A percentile compares a stretch with the other conserved stretches of the same genome.
These are phyloP conservation scores for Ditula angustiorana DNA, from an alignment of 2,888 invertebrate species.

Conservation along the genomic window DNA sequence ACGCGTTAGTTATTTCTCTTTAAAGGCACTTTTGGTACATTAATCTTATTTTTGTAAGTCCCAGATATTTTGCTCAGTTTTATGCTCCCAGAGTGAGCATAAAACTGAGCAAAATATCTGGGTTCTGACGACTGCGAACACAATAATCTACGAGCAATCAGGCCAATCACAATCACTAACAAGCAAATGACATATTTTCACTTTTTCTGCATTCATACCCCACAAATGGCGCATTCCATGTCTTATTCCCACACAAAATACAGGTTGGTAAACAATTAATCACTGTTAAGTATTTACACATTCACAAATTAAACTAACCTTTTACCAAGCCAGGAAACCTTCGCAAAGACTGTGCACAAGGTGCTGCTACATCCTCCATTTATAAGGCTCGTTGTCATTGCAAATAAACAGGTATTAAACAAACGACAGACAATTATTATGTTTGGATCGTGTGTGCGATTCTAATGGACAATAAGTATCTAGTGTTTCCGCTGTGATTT, in stretches of 20 bases:
- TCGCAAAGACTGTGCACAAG: slow-evolving; percentile 45
- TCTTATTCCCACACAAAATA: not conserved
- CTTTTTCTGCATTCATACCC: not conserved
- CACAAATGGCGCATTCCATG: not conserved
- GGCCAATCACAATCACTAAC: too few relatives aligned
- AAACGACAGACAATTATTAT: slow-evolving; percentile 60
- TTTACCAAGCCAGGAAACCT: not conserved
- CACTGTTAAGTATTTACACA: not conserved
- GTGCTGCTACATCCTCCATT: slow-evolving; percentile 48
- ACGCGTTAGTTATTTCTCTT: too few relatives aligned
- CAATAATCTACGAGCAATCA: too few relatives aligned
- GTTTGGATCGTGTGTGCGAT: slow-evolving; percentile 52
- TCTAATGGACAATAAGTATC: slow-evolving; percentile 49
- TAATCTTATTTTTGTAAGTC: too few relatives aligned
- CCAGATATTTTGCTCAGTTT: too few relatives aligned
- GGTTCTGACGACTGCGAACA: too few relatives aligned
- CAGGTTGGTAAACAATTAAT: not conserved
- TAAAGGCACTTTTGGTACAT: too few relatives aligned
- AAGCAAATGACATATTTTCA: not conserved
- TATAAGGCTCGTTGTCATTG: slow-evolving; percentile 62
- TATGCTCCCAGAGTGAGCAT: too few relatives aligned
- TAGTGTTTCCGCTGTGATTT: slow-evolving; percentile 42
- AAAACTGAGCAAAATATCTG: too few relatives aligned
- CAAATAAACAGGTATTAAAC: slow-evolving; percentile 55
- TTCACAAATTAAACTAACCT: not conserved